Evolutionary conservation across 2,888 invertebrate genomes (phyloP).

Genomic region (Hyposoter dolosus): DNA sequence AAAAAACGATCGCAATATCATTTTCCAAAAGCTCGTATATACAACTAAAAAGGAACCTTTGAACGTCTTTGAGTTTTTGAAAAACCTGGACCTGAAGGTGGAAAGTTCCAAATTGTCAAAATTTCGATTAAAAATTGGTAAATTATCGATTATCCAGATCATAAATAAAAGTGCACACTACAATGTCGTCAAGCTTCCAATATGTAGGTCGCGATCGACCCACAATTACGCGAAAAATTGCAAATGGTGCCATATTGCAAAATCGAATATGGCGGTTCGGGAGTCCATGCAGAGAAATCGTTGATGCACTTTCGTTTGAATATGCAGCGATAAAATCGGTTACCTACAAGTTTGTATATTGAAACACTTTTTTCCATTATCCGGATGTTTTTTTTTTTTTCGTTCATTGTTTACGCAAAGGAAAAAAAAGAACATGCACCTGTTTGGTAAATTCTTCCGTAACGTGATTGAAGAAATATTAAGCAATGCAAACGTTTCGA

Average conservation of each 20-base stretch:
- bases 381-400: not conserved
- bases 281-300: not conserved
- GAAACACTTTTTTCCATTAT: not conserved
- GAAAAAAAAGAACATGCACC: not conserved
- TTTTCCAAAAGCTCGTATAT: not conserved
- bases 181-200: conserved; percentile 53
- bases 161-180: conserved; percentile 28
- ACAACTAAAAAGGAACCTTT: too few relatives aligned
- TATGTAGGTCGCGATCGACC: conserved; percentile 50
- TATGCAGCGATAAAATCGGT: not conserved
- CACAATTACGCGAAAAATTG: conserved; percentile 64
- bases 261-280: conserved; percentile 3
- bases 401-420: not conserved
- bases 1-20: not conserved
- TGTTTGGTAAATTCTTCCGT: not conserved
- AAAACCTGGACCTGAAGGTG: not conserved
- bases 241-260: conserved; percentile 43
- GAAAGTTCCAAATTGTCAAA: not conserved
- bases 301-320: not conserved
- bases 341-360: not conserved
- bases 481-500: not conserved
- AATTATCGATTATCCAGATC: not conserved
- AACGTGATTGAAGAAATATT: not conserved
- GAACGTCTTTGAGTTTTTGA: too few relatives aligned
- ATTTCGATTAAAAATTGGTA: not conserved